A percentile compares a stretch with the other conserved stretches of the same genome.
Evolutionary conservation across 2,113 vertebrate species (phyloP).

Genomic region (Chauna torquata): DNA sequence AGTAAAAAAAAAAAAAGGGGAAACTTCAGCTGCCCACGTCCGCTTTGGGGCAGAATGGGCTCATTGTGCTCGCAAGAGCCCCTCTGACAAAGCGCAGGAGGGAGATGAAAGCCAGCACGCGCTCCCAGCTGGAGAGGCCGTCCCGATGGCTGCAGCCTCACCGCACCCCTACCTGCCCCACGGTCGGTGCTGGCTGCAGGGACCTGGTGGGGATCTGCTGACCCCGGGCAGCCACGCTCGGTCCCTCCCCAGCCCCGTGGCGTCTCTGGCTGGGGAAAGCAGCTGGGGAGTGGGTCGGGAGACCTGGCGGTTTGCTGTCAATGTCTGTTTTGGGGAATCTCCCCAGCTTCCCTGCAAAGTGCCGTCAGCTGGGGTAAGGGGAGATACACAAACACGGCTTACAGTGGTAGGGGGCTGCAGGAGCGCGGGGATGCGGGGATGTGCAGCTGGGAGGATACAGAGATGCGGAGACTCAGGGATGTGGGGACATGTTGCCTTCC

Average conservation of each 20-base stretch:
- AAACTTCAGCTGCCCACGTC: rapidly evolving
- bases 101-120: not conserved
- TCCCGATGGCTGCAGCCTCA: not conserved
- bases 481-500: rapidly evolving
- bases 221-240: not conserved
- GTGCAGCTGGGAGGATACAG: too few species aligned
- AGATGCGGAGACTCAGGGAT: rapidly evolving
- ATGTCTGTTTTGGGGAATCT: not conserved
- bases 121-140: not conserved
- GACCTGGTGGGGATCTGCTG: not conserved
- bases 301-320: too few species aligned
- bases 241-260: too few species aligned
- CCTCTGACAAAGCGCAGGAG: rapidly evolving
- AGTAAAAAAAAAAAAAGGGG: not conserved
- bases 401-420: not conserved
- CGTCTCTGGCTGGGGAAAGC: too few species aligned
- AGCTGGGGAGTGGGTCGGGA: not conserved
- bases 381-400: not conserved
- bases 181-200: not conserved
- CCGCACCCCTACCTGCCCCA: too few species aligned
- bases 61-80: rapidly evolving
- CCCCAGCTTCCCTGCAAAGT: not conserved
- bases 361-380: not conserved
- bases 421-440: rapidly evolving
- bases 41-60: not conserved